Evolutionary conservation across 2,113 vertebrate species (phyloP).

Genomic region (Seriola dumerili): DNA sequence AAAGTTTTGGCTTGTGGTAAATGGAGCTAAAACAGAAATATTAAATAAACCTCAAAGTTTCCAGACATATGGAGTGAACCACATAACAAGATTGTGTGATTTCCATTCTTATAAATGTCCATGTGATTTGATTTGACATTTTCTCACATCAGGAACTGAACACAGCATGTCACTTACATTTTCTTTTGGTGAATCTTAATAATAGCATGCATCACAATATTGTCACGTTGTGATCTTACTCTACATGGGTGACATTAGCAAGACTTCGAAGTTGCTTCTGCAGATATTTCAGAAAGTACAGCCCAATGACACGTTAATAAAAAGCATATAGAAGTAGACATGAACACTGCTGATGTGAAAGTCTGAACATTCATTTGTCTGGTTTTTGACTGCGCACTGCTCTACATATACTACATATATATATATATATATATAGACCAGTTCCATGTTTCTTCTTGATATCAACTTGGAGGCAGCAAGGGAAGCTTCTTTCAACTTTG

Average conservation of each 20-base stretch:
- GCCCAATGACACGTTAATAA: not conserved
- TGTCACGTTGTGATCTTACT: not conserved
- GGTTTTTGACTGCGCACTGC: not conserved
- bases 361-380: not conserved
- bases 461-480: slow-evolving; percentile 2
- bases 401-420: not conserved
- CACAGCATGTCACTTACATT: not conserved
- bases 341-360: not conserved
- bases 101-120: not conserved
- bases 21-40: too few species aligned
- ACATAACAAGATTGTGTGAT: too few species aligned
- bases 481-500: not conserved
- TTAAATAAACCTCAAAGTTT: too few species aligned
- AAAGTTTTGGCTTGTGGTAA: too few species aligned
- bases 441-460: not conserved
- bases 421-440: not conserved
- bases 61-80: too few species aligned
- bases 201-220: not conserved
- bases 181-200: not conserved
- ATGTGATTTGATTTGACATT: not conserved
- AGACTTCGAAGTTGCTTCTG: not conserved
- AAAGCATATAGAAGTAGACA: not conserved
- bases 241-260: not conserved
- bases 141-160: not conserved
- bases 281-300: not conserved